Percentiles rank a stretch among this genome's conserved stretches.
Conservation (phyloP, 1,140 invertebrate genomes). For the Melitaea cinxia region DNA sequence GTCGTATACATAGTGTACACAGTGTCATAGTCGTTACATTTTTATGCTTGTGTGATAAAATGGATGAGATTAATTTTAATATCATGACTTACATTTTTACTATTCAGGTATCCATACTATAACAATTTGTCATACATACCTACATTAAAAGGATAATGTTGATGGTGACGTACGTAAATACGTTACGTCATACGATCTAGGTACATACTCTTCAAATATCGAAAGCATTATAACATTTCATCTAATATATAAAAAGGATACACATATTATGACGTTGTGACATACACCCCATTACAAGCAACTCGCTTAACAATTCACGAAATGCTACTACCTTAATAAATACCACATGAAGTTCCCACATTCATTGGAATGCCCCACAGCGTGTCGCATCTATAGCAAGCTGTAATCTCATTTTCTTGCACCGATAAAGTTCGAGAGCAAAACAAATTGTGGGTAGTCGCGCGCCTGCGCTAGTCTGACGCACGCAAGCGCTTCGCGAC, state of each 20-base stretch:
- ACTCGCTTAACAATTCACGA: constrained; percentile 26
- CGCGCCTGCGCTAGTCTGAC: constrained; percentile 56
- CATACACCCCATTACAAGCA: constrained; percentile 43
- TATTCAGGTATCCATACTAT: too few relatives aligned
- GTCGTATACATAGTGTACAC: too few relatives aligned
- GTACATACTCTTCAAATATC: too few relatives aligned
- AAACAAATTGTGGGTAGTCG: constrained; percentile 65
- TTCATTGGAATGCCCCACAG: constrained; percentile 65
- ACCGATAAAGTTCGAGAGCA: constrained; percentile 64
- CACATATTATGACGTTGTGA: constrained; percentile 16
- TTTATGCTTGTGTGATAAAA: too few relatives aligned
- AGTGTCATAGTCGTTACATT: too few relatives aligned
- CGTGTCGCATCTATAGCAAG: constrained; percentile 59
- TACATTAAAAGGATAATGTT: too few relatives aligned
- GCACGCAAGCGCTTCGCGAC: constrained; percentile 61
- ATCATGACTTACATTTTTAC: too few relatives aligned
- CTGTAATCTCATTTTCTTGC: constrained; percentile 69
- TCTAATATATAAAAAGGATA: neutral
- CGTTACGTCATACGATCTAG: too few relatives aligned
- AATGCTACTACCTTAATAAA: constrained; percentile 47
- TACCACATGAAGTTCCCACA: constrained; percentile 49
- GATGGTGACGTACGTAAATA: too few relatives aligned
- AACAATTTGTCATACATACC: too few relatives aligned
- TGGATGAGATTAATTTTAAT: too few relatives aligned
- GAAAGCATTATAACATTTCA: neutral